Percentiles rank a stretch among this genome's conserved stretches.
phyloP scores from a whole-genome alignment of 2,888 invertebrate species.

The Lapara coniferarum region DNA sequence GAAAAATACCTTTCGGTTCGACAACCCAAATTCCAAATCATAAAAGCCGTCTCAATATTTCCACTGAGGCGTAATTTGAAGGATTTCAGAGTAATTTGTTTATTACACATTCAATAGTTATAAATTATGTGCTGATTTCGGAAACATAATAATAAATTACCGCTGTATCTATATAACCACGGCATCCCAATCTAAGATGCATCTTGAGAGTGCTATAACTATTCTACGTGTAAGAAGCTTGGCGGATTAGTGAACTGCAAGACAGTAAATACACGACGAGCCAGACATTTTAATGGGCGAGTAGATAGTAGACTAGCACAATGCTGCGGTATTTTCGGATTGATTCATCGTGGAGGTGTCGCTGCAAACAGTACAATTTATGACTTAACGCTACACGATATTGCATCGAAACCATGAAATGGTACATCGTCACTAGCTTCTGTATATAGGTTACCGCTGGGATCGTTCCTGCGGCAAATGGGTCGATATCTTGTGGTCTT shows the following conservation, averaged over 20 bases:
- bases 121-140: too few relatives aligned
- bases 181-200: too few relatives aligned
- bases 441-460: neutral
- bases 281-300: constrained; percentile 21
- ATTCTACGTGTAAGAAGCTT: neutral
- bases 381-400: constrained; percentile 4
- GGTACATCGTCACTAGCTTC: constrained; percentile 13
- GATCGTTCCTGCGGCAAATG: neutral
- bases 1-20: too few relatives aligned
- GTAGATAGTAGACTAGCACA: constrained; percentile 18
- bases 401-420: constrained; percentile 14
- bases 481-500: neutral
- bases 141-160: too few relatives aligned
- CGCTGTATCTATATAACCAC: too few relatives aligned
- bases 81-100: too few relatives aligned
- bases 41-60: too few relatives aligned
- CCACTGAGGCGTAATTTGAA: too few relatives aligned
- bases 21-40: too few relatives aligned
- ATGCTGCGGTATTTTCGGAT: constrained; percentile 24
- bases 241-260: too few relatives aligned
- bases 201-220: neutral
- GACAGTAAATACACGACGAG: neutral
- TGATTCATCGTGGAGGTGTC: constrained; percentile 25
- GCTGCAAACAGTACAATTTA: constrained; percentile 13
- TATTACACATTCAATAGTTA: too few relatives aligned